Evolutionary conservation across 2,888 invertebrate genomes (phyloP).

Genomic region (Imbricaverruca yamaguchii): DNA sequence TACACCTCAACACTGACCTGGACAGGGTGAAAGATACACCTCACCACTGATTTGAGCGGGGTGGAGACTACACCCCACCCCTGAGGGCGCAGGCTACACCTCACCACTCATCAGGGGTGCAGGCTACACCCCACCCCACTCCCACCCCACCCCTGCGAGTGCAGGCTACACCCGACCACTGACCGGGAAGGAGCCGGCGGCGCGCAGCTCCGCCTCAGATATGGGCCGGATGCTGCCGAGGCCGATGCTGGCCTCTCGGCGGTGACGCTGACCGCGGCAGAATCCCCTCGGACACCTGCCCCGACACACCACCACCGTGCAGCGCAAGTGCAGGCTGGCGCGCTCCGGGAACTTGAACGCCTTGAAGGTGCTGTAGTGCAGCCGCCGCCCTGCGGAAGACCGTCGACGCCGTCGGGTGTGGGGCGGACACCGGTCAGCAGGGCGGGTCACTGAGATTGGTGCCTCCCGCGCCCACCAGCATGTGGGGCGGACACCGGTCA

Average conservation of each 20-base stretch:
- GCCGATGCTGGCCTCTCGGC: slow-evolving; percentile 28
- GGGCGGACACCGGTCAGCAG: background rate
- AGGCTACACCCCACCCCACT: too few species aligned
- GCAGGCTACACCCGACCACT: background rate
- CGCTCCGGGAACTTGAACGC: slow-evolving; percentile 77
- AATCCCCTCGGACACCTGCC: slow-evolving; percentile 50
- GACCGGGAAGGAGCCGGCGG: slow-evolving; percentile 18
- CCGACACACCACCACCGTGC: slow-evolving; percentile 66
- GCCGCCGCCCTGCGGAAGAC: slow-evolving; percentile 35
- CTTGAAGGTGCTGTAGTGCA: slow-evolving; percentile 55
- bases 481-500: background rate
- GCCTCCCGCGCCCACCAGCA: background rate
- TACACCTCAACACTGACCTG: too few species aligned
- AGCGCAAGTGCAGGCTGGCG: slow-evolving; percentile 66
- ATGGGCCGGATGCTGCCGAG: slow-evolving; percentile 25
- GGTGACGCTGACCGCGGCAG: background rate
- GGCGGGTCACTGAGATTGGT: background rate
- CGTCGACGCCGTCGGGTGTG: too few species aligned
- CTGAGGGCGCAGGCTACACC: too few species aligned
- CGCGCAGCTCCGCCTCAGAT: slow-evolving; percentile 14
- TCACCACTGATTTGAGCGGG: too few species aligned
- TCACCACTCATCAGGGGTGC: too few species aligned
- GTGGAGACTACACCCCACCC: too few species aligned
- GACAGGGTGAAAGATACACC: too few species aligned
- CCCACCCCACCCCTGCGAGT: too few species aligned